Evolutionary conservation across 2,797 vertebrate species (phyloP).

Genomic region (Etheostoma perlongum): DNA sequence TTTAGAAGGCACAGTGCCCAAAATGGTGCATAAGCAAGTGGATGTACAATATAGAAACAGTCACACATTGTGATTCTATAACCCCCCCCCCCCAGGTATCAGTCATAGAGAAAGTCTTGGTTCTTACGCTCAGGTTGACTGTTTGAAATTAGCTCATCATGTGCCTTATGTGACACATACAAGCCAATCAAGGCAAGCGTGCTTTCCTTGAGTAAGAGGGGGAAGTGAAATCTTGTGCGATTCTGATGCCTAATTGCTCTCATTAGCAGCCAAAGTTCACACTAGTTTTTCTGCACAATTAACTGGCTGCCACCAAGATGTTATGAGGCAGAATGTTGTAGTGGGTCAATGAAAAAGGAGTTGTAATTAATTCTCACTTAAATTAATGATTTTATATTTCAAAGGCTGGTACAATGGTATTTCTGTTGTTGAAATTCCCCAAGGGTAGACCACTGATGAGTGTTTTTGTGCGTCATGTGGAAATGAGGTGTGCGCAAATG

Average conservation of each 20-base stretch:
- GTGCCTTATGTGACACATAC: constrained; percentile 55
- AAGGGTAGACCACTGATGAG: constrained; percentile 52
- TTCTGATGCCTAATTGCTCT: constrained; percentile 81
- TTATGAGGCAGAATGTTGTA: constrained; percentile 77
- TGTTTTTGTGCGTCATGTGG: constrained; percentile 44
- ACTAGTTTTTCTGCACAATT: constrained; percentile 82
- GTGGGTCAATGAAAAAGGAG: constrained; percentile 71
- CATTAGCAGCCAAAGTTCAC: constrained; percentile 79
- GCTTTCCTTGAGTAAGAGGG: constrained; percentile 52
- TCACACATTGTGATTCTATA: constrained; percentile 1
- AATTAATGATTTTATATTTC: constrained; percentile 81
- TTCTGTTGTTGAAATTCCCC: constrained; percentile 61
- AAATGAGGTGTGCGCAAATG: constrained; percentile 60
- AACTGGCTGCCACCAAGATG: constrained; percentile 78
- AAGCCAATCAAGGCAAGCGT: constrained; percentile 57
- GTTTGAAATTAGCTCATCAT: constrained; percentile 36
- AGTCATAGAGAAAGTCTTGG: constrained; percentile 9
- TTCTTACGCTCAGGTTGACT: constrained; percentile 10
- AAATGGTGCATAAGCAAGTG: constrained; percentile 52
- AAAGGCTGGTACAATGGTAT: constrained; percentile 72
- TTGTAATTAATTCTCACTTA: constrained; percentile 85
- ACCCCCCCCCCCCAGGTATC: background rate
- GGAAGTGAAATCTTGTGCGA: constrained; percentile 61
- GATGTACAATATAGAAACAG: constrained; percentile 23
- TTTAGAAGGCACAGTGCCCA: constrained; percentile 43